Evolutionary conservation across 2,113 vertebrate genomes (phyloP), one percentile per base, ranked within the genome.

Genomic region (Polypterus bichir): DNA sequence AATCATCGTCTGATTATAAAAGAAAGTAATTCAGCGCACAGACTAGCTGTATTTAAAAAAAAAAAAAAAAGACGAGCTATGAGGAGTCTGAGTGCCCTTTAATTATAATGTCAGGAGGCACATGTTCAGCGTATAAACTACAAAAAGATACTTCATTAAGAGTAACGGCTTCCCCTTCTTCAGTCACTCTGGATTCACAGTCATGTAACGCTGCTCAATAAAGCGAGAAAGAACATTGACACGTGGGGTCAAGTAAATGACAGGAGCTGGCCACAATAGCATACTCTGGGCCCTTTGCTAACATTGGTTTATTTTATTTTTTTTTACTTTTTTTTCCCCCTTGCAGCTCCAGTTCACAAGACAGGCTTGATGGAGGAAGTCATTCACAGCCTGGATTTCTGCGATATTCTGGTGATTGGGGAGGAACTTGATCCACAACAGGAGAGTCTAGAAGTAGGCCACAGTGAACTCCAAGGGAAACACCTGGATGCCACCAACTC

Each of bases 401-500:
- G 96, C 79, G 96, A 98, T 63, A 70, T 98, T 71, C 77, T 97
- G 81, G 89, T 97, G 3, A 76, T 89, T 67, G 96, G 91, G 2
- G 77, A 91, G 66, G 92, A 97, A 76, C 73, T 98, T 61, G 80
- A 80, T 62, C 82, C 86, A 1, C 83, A 83, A 10, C 80, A 84
- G 59, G 96, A 98, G 57, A 93, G 88, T 74, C 79, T 98, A 58
- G 90, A 93, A 64, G 78, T 98, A 54, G 86, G 87, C 57, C 81
- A 59, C 47, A 76, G 68, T 0, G 72, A 74, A 46, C 83, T 97
- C 49, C 81, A 89, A 49, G 92, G 90, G 55, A 92, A 88, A 71
- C 91, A 93, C 76, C 86, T 97, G 1, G 92, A 98, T 9, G 88
- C 89, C 70, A 95, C 90, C n/a, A 98, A 95, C 77, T 97, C 93